Base-by-base conservation (phyloP, 2,888 invertebrate genomes). In the Calameuta filiformis region DNA sequence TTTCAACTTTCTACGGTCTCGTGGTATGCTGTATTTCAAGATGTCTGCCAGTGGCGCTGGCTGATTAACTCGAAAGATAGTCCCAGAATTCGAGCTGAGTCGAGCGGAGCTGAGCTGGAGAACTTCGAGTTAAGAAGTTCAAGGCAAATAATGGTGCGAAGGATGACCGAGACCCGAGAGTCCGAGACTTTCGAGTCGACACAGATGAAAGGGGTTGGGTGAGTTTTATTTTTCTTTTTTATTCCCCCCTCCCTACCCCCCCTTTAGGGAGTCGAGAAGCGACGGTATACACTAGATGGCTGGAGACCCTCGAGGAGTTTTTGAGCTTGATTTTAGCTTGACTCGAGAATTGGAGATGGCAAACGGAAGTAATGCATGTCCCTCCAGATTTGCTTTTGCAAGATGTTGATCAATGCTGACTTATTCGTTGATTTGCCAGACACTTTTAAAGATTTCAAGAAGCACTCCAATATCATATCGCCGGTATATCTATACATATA, bases 41-140 rank as follows among this genome's bases (percentile, higher is more conserved):
- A 88, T 86, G 86, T 88, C 88, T 88, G 89, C 86, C 85, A 86
- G 83, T 85, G 86, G 86, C 85, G 86, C 87, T 87, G 85, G 81
- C 87, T 89, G 89, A 90, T 90, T 90, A 90, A 90, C 89, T 88
- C 86, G 85, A 83, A 87, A 84, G 84, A 86, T 84, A 86, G 85
- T 84, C 83, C 85, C 84, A 79, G 83, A 82, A 56, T 56, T 79
- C 81, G 79, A 78, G 82, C 79, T 68, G 81, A 35, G 73, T 74
- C 68, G 33, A 71, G 35, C 76, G 40, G 35, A 76, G 75, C 68
- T 6, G 40, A 40, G 40, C 40, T 15, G 56, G 56, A 23, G 56
- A 56, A 56, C 23, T 56, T 56, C 9, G 23, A 56, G 56, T 23
- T 23, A 73, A 75, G 76, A 79, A 82, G 79, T 79, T 83, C 83